Evolutionary conservation across 1,140 invertebrate genomes (phyloP).

Genomic region (Solenopsis invicta): DNA sequence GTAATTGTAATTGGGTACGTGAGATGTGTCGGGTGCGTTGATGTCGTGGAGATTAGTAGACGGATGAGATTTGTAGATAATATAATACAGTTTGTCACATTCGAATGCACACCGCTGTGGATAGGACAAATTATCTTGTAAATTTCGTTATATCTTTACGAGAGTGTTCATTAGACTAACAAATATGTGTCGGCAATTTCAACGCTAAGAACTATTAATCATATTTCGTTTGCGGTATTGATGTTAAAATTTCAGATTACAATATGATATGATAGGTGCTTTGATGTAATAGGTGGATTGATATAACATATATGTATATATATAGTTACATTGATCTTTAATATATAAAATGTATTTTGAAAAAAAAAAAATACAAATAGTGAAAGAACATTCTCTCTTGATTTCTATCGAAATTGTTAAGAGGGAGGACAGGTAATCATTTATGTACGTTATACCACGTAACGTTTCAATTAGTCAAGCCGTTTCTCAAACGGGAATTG

Average conservation of each 20-base stretch:
- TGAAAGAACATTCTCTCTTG: background rate
- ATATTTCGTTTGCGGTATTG: constrained; percentile 12
- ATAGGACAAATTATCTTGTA: background rate
- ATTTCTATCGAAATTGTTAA: background rate
- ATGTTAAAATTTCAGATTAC: constrained; percentile 1
- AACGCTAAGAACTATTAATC: constrained; percentile 26
- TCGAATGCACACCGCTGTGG: background rate
- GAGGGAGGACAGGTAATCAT: constrained; percentile 8
- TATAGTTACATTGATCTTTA: background rate
- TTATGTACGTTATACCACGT: background rate
- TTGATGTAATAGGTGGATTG: background rate
- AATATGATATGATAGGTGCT: background rate
- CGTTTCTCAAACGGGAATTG: constrained; percentile 24
- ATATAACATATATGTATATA: background rate
- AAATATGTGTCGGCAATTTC: constrained; percentile 2
- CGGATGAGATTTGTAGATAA: background rate
- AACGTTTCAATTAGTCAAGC: constrained; percentile 37
- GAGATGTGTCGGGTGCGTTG: background rate
- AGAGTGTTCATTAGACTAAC: constrained; percentile 12
- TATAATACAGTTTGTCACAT: background rate
- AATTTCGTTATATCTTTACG: constrained; percentile 8
- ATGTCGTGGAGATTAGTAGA: constrained; percentile 8
- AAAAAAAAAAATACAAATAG: background rate
- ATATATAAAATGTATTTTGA: background rate
- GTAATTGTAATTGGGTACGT: background rate